Evolutionary conservation across 2,113 vertebrate genomes (phyloP).

Genomic region (Sinocyclocheilus anophthalmus): DNA sequence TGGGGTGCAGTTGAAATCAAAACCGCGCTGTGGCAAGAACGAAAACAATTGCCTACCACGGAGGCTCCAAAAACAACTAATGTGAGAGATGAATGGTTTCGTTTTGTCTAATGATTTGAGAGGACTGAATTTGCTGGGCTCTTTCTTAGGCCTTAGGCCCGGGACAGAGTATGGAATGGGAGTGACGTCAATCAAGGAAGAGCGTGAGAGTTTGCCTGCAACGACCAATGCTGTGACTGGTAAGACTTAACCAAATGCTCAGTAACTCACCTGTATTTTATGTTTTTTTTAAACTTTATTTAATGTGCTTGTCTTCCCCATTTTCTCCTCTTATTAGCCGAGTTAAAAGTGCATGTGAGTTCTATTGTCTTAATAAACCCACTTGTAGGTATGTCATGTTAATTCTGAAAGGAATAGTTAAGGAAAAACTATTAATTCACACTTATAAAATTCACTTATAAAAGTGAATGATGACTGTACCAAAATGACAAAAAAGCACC

Average conservation of each 20-base stretch:
- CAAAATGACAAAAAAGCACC: background rate
- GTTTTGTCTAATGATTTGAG: background rate
- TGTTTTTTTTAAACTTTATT: background rate
- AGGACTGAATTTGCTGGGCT: background rate
- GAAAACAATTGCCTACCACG: conserved; percentile 17
- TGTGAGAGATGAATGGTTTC: conserved; percentile 8
- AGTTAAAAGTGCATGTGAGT: background rate
- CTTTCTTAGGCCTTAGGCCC: conserved; percentile 83
- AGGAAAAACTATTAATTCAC: background rate
- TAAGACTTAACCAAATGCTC: conserved; percentile 63
- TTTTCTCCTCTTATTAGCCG: background rate
- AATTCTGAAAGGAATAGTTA: background rate
- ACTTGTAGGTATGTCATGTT: background rate
- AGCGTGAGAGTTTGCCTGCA: conserved; percentile 88
- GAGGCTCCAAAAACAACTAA: conserved; percentile 29
- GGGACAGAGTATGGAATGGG: conserved; percentile 96
- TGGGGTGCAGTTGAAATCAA: conserved; percentile 27
- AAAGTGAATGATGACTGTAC: background rate
- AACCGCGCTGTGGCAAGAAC: conserved; percentile 28
- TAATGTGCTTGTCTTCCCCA: background rate
- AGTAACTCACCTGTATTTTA: background rate
- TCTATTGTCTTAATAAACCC: background rate
- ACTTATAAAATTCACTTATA: background rate
- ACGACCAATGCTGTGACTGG: conserved; percentile 95
- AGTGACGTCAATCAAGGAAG: conserved; percentile 89